Evolutionary conservation across 2,888 invertebrate species (phyloP).

Genomic region (Rhagonycha fulva): DNA sequence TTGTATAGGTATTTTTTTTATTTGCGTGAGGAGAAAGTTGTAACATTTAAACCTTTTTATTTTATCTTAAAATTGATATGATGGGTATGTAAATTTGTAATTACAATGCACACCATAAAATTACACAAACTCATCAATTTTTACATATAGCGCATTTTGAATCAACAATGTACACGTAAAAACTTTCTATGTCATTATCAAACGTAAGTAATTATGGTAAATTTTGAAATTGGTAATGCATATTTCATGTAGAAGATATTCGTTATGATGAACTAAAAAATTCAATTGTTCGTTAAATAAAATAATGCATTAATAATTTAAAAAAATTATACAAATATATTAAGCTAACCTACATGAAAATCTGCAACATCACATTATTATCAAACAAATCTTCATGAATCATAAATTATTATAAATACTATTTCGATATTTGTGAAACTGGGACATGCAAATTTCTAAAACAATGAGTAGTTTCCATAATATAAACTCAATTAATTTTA

Average conservation of each 20-base stretch:
- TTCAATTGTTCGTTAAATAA: not conserved
- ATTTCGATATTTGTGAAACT: not conserved
- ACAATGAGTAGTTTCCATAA: not conserved
- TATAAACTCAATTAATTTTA: not conserved
- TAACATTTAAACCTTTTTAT: not conserved
- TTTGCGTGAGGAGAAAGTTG: not conserved
- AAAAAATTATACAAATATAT: not conserved
- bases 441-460: not conserved
- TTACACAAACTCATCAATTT: not conserved
- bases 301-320: too few species aligned
- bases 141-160: not conserved
- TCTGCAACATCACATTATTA: not conserved
- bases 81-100: not conserved
- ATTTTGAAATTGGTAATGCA: slow-evolving; percentile 2
- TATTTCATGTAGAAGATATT: slow-evolving; percentile 1
- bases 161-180: not conserved
- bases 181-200: slow-evolving; percentile 10
- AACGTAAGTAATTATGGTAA: not conserved
- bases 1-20: not conserved
- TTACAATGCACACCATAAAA: not conserved
- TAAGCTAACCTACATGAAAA: not conserved
- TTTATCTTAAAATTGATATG: not conserved
- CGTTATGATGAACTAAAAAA: not conserved
- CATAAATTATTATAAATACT: not conserved
- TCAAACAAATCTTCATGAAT: not conserved